Evolutionary conservation across 2,797 vertebrate genomes (phyloP).

Genomic region (Macroramphosus scolopax): DNA sequence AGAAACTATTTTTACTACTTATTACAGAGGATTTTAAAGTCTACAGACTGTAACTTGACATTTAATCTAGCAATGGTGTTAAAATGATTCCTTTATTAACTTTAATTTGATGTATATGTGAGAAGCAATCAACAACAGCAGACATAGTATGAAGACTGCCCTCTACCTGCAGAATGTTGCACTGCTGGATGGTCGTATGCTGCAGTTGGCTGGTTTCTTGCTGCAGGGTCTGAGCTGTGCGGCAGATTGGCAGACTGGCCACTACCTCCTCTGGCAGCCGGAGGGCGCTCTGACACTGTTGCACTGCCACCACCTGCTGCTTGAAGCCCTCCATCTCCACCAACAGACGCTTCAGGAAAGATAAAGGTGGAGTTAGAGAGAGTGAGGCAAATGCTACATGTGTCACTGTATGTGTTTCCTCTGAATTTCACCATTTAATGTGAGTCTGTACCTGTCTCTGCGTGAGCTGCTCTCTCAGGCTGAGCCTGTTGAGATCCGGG

Average conservation of each 20-base stretch:
- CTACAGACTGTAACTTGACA: too few relatives aligned
- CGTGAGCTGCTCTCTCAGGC: constrained; percentile 92
- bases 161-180: constrained; percentile 92
- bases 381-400: too few relatives aligned
- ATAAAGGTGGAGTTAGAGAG: background rate
- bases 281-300: constrained; percentile 88
- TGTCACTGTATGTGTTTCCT: too few relatives aligned
- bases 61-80: too few relatives aligned
- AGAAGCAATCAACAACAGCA: too few relatives aligned
- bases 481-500: constrained; percentile 90
- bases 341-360: constrained; percentile 81
- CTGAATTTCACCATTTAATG: too few relatives aligned
- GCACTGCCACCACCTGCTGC: constrained; percentile 90
- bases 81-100: too few relatives aligned
- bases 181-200: constrained; percentile 94
- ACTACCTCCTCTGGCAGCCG: constrained; percentile 92
- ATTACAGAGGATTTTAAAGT: background rate
- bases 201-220: constrained; percentile 95
- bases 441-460: constrained; percentile 92
- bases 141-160: background rate
- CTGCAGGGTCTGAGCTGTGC: constrained; percentile 87
- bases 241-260: constrained; percentile 85
- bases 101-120: too few relatives aligned
- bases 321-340: constrained; percentile 94
- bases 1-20: background rate